phyloP scores from a whole-genome alignment of 1,140 invertebrate species.

The Andricus grossulariae region DNA sequence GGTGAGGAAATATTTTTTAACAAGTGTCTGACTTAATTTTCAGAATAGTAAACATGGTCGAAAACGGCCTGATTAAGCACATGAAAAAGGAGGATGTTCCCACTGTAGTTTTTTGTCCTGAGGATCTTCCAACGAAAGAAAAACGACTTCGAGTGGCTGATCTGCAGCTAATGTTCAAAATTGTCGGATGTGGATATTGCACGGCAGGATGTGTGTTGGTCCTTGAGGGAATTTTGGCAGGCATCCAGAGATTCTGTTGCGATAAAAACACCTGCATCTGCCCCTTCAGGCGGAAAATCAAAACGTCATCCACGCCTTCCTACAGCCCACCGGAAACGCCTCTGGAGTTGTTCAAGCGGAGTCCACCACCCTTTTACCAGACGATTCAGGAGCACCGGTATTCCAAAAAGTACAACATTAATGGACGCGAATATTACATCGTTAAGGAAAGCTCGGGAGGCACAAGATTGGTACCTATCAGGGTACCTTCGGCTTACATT shows the following conservation, averaged over 20 bases:
- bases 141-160: slow-evolving; percentile 82
- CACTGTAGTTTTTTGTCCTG: slow-evolving; percentile 84
- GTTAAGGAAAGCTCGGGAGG: slow-evolving; percentile 78
- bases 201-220: slow-evolving; percentile 19
- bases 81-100: slow-evolving; percentile 80
- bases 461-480: slow-evolving; percentile 81
- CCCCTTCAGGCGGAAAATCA: neutral
- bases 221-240: neutral
- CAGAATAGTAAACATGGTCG: slow-evolving; percentile 81
- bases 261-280: neutral
- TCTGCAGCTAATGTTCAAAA: slow-evolving; percentile 83
- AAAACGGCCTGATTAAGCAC: slow-evolving; percentile 84
- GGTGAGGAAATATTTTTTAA: neutral
- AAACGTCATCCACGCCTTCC: neutral
- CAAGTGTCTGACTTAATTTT: slow-evolving; percentile 52
- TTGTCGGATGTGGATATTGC: slow-evolving; percentile 79
- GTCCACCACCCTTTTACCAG: slow-evolving; percentile 46
- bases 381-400: slow-evolving; percentile 36
- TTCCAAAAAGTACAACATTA: slow-evolving; percentile 78
- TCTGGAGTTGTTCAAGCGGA: slow-evolving; percentile 20
- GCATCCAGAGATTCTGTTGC: neutral
- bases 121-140: slow-evolving; percentile 87
- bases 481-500: slow-evolving; percentile 83
- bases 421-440: slow-evolving; percentile 85
- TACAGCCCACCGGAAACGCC: neutral